Evolutionary conservation across 1,140 invertebrate genomes (phyloP).

Genomic region (Calephelis virginiensis): DNA sequence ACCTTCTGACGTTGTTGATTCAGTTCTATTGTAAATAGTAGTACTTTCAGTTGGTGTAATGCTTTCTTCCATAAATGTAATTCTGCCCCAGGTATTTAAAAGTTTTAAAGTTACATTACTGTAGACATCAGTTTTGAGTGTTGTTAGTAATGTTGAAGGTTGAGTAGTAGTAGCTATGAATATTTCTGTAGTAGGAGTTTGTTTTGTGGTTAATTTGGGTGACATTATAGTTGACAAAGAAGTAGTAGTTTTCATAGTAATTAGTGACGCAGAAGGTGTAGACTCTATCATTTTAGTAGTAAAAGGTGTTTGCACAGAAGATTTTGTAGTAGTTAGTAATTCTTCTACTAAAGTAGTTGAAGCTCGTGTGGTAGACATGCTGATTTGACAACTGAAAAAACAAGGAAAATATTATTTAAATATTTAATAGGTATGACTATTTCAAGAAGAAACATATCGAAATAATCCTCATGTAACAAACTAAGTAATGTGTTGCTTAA

Average conservation of each 20-base stretch:
- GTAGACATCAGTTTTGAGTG: conserved; percentile 18
- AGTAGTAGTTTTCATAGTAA: neutral
- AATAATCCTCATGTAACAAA: too few relatives aligned
- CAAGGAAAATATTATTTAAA: conserved; percentile 18
- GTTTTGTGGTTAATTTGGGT: conserved; percentile 26
- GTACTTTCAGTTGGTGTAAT: conserved; percentile 23
- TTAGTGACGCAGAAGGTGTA: conserved; percentile 28
- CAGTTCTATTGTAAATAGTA: conserved; percentile 47
- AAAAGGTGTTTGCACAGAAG: conserved; percentile 42
- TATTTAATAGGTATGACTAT: too few relatives aligned
- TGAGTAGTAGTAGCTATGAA: conserved; percentile 5
- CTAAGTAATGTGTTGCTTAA: too few relatives aligned
- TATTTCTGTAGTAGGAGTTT: conserved; percentile 16
- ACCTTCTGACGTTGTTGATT: conserved; percentile 38
- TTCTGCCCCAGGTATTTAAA: conserved; percentile 19
- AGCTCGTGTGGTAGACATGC: conserved; percentile 51
- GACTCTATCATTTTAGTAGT: conserved; percentile 38
- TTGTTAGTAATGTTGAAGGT: conserved; percentile 22
- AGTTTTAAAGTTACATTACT: conserved; percentile 21
- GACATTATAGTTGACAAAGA: conserved; percentile 20
- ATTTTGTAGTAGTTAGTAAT: conserved; percentile 59
- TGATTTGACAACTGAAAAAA: conserved; percentile 61
- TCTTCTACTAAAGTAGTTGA: conserved; percentile 51
- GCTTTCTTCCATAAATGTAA: conserved; percentile 18
- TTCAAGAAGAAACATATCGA: too few relatives aligned